Evolutionary conservation across 2,888 invertebrate species (phyloP).

Genomic region (Campopleginae sp.): DNA sequence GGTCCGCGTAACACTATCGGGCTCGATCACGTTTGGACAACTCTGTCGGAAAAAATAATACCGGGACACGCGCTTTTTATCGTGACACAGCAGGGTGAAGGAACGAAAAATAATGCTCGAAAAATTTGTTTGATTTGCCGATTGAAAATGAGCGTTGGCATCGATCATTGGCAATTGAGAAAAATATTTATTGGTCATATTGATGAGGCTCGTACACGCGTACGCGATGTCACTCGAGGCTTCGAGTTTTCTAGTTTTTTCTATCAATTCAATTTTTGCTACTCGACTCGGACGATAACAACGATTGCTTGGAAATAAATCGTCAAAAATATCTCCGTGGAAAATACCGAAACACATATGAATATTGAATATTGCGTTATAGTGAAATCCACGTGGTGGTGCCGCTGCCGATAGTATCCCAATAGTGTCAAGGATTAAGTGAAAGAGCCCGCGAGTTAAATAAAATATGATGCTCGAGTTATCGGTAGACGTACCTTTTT

Average conservation of each 20-base stretch:
- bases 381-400: conserved; percentile 38
- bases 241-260: neutral
- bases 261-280: neutral
- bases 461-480: neutral
- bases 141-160: neutral
- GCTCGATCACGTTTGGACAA: conserved; percentile 67
- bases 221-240: neutral
- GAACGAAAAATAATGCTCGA: neutral
- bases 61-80: conserved; percentile 71
- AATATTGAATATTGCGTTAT: neutral
- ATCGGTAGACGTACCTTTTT: neutral
- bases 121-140: neutral
- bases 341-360: neutral
- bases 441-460: neutral
- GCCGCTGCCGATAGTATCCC: neutral
- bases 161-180: neutral
- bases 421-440: conserved; percentile 44
- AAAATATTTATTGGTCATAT: neutral
- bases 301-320: neutral
- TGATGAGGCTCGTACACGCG: neutral
- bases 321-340: neutral
- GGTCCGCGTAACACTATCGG: conserved; percentile 82
- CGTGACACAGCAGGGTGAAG: neutral
- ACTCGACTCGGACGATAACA: neutral
- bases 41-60: conserved; percentile 71